Evolutionary conservation across 2,888 invertebrate species (phyloP).

Genomic region (Dendrolimus houi): DNA sequence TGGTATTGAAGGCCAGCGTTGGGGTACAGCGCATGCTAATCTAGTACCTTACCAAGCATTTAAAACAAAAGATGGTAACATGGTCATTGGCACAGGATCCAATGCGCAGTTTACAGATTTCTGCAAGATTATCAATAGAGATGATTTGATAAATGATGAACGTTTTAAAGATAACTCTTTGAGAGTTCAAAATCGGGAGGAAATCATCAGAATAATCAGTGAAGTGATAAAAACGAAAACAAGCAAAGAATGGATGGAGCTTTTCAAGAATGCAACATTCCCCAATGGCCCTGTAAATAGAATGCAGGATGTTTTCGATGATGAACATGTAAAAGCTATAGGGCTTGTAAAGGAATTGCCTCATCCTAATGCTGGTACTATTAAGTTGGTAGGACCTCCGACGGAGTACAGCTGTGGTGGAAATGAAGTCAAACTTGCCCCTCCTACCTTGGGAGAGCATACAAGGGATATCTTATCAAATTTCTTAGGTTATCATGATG

Average conservation of each 20-base stretch:
- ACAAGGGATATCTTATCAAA: constrained; percentile 84
- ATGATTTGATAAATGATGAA: constrained; percentile 77
- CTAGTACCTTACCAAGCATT: constrained; percentile 97
- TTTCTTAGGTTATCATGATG: constrained; percentile 78
- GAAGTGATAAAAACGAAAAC: constrained; percentile 77
- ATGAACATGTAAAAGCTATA: constrained; percentile 87
- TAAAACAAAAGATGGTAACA: constrained; percentile 86
- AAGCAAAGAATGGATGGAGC: constrained; percentile 83
- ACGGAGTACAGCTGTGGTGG: constrained; percentile 86
- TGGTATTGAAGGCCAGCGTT: constrained; percentile 83
- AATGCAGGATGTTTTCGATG: constrained; percentile 89
- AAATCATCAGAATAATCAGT: constrained; percentile 79
- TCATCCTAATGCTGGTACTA: constrained; percentile 81
- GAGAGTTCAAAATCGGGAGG: constrained; percentile 85
- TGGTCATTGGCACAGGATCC: constrained; percentile 93
- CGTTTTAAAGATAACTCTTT: constrained; percentile 83
- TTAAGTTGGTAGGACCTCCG: constrained; percentile 91
- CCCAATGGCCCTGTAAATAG: constrained; percentile 95
- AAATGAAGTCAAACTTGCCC: constrained; percentile 83
- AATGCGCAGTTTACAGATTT: constrained; percentile 87
- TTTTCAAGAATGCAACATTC: constrained; percentile 85
- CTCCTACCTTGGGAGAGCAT: constrained; percentile 92
- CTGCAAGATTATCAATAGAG: constrained; percentile 78
- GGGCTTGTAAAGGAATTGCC: constrained; percentile 82
- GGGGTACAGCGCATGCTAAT: constrained; percentile 96